Base-by-base conservation (phyloP, 2,888 invertebrate species). In the Pollenia amentaria region DNA sequence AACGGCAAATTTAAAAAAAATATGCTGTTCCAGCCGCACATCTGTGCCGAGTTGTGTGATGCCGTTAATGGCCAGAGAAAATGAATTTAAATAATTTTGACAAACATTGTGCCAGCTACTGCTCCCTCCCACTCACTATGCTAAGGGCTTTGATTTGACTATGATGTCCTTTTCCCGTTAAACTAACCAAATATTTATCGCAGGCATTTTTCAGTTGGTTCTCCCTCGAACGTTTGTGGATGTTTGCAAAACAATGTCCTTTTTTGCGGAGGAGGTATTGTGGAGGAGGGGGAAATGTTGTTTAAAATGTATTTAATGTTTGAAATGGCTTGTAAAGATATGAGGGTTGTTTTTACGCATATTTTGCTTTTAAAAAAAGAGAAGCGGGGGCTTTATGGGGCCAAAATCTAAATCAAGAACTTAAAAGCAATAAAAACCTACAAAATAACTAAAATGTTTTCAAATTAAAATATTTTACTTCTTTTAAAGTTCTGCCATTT, bases 251-350 rank as follows among this genome's bases (percentile, higher is more conserved):
- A 86, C 78, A 86, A 64, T 55, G 62, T 73, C 38, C 69, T 69
- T 78, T 64, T 72, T 64, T 29, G 10, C 21, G 18, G 7, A 2
- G 9, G 2, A n/a, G 16, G 3, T 3, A 2, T n/a, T n/a, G n/a
- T n/a, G 3, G 55, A 12, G 18, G 21, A 11, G 38, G 38, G 48
- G 16, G 1, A 21, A 11, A 53, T 44, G 67, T 67, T 51, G 57
- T 67, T 60, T 75, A 77, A 76, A 80, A 84, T 84, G 79, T 86
- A 83, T 86, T 86, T 86, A 83, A 86, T 86, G 86, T 86, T 86
- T 80, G 79, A 79, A 80, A 65, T 83, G 65, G 65, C 53, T 76
- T 29, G 69, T 53, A 75, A 82, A 29, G 29, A 79, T 53, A 83
- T 86, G 75, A 79, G 86, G 83, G 86, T 82, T 75, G 83, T 60